Evolutionary conservation across 1,140 invertebrate genomes (phyloP).

Genomic region (Drosophila pandora): DNA sequence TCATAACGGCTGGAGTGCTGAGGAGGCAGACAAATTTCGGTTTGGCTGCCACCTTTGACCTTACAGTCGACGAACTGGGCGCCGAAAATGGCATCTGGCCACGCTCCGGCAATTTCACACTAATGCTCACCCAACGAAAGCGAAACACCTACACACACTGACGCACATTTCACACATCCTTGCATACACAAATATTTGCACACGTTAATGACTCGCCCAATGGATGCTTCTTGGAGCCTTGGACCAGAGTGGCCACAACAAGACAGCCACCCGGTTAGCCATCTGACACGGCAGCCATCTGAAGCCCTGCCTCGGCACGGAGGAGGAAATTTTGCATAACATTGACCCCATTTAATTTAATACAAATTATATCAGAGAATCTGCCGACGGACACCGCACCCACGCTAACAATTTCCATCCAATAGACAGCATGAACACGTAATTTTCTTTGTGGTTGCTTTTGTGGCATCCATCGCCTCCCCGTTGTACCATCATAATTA

Average conservation of each 20-base stretch:
- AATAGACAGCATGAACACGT: conserved; percentile 39
- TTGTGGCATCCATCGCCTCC: not conserved
- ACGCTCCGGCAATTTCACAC: conserved; percentile 64
- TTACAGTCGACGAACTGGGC: conserved; percentile 43
- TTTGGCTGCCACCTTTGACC: conserved; percentile 59
- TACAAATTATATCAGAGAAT: conserved; percentile 56
- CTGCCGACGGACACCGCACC: conserved; percentile 12
- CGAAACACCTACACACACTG: conserved; percentile 29
- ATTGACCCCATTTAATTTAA: conserved; percentile 67
- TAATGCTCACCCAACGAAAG: conserved; percentile 32
- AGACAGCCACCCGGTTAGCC: conserved; percentile 10
- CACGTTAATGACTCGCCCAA: conserved; percentile 70
- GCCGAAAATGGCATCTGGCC: conserved; percentile 60
- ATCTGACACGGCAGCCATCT: not conserved
- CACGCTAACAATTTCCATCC: conserved; percentile 24
- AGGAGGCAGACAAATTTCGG: conserved; percentile 11
- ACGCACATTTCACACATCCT: conserved; percentile 17
- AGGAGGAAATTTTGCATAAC: conserved; percentile 62
- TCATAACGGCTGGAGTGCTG: conserved; percentile 40
- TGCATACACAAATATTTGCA: conserved; percentile 65
- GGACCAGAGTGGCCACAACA: conserved; percentile 18
- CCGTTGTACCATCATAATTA: conserved; percentile 51
- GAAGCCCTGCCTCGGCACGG: not conserved
- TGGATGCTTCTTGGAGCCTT: conserved; percentile 6
- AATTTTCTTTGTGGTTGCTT: conserved; percentile 58